phyloP scores from a whole-genome alignment of 2,888 invertebrate genomes.

The Ophion ventricosus region DNA sequence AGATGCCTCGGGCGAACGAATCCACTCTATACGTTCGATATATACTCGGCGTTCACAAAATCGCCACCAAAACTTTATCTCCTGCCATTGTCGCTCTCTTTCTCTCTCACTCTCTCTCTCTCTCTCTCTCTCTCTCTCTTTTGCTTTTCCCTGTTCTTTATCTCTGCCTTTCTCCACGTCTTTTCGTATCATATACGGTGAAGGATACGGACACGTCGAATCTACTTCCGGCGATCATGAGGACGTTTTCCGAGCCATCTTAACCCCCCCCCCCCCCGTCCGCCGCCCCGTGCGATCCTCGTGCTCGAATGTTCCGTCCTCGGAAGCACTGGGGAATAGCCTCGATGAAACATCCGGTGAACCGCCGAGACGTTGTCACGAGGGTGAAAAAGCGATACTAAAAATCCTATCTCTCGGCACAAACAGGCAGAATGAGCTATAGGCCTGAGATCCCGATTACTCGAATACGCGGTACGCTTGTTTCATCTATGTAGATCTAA shows the following conservation, averaged over 20 bases:
- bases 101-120: conserved; percentile 8
- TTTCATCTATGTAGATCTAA: too few species aligned
- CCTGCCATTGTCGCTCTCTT: neutral
- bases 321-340: conserved; percentile 11
- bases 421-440: conserved; percentile 14
- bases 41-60: conserved; percentile 25
- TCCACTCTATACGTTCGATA: conserved; percentile 1
- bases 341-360: conserved; percentile 49
- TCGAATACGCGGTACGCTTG: neutral
- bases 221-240: conserved; percentile 56
- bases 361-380: conserved; percentile 32
- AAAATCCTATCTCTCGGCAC: too few species aligned
- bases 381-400: conserved; percentile 48
- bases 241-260: conserved; percentile 27
- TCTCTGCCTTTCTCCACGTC: neutral
- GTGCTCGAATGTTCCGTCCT: neutral
- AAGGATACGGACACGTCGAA: conserved; percentile 39
- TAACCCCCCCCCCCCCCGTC: neutral
- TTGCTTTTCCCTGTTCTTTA: neutral
- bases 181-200: conserved; percentile 6
- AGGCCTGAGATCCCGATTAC: neutral
- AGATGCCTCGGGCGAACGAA: conserved; percentile 13
- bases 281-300: conserved; percentile 1
- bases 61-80: neutral
- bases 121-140: neutral